phyloP scores from a whole-genome alignment of 1,140 invertebrate species.

The Drosophila tani region DNA sequence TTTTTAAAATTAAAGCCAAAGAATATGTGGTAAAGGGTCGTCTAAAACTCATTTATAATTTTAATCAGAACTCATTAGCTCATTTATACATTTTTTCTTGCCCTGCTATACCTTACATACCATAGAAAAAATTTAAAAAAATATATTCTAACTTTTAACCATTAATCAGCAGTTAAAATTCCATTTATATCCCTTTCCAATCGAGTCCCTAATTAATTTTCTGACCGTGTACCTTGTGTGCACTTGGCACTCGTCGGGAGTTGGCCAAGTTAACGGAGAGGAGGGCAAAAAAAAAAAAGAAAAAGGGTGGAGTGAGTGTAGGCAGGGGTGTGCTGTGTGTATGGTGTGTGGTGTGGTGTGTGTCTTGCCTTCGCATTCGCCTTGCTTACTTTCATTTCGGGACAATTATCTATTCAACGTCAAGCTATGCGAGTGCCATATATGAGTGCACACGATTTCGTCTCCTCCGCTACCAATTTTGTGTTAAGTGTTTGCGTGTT shows the following conservation, averaged over 20 bases:
- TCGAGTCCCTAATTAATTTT: neutral
- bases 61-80: too few species aligned
- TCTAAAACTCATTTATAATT: too few species aligned
- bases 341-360: slow-evolving; percentile 12
- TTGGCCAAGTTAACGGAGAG: slow-evolving; percentile 44
- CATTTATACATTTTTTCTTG: too few species aligned
- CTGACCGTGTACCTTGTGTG: slow-evolving; percentile 8
- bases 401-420: slow-evolving; percentile 84
- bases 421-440: slow-evolving; percentile 61
- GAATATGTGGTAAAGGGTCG: too few species aligned
- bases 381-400: slow-evolving; percentile 73
- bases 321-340: slow-evolving; percentile 24
- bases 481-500: slow-evolving; percentile 82
- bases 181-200: neutral
- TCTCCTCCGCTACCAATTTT: slow-evolving; percentile 73
- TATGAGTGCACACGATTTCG: slow-evolving; percentile 82
- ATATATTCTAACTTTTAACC: too few species aligned
- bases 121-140: too few species aligned
- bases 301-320: slow-evolving; percentile 13
- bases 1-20: too few species aligned
- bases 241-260: slow-evolving; percentile 66
- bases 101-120: too few species aligned
- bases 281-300: neutral
- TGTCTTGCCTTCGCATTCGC: slow-evolving; percentile 40
- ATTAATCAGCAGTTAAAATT: neutral